Base-by-base conservation (phyloP, 2,888 invertebrate genomes). In the Actias luna region DNA sequence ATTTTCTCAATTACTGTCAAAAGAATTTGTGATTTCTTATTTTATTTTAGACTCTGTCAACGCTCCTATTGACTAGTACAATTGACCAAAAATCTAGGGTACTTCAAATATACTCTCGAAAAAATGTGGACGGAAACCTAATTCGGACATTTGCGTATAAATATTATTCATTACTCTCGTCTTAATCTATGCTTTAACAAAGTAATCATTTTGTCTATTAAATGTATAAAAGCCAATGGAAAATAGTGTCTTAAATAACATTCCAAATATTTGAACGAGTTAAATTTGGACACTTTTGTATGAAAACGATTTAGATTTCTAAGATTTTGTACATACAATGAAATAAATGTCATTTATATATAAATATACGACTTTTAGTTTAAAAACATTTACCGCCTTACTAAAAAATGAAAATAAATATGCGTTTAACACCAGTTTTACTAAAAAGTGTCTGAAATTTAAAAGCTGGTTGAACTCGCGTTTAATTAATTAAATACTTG, bases 301-400 rank as follows among this genome's bases (percentile, higher is more conserved):
- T 84, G 88, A 86, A 78, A 85, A 89, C 73, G 78, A 78, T 83
- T 82, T 91, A 92, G 89, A 87, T 89, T 86, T 90, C 65, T 91
- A 91, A 92, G 92, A 86, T 92, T 92, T 92, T 92, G 92, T 92
- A 92, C 91, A 92, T 92, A 92, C 87, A 89, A 90, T 88, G 85
- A 90, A 90, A 92, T 92, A 92, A 92, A 92, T 92, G 92, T 90
- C 90, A 91, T 91, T 92, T 88, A 88, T 84, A 86, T 84, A 87
- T 46, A 42, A 82, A 82, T 67, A 65, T 75, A 72, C 70, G 67
- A 64, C 72, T 83, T 81, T 83, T 81, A 78, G 80, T 81, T 73
- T 59, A 63, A 35, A 22, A 10, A 46, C 22, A 22, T 55, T 55
- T n/a, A n/a, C n/a, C n/a, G n/a, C n/a, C n/a, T n/a, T n/a, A n/a